Evolutionary conservation across 2,113 vertebrate species (phyloP).

Genomic region (Pontoporia blainvillei): DNA sequence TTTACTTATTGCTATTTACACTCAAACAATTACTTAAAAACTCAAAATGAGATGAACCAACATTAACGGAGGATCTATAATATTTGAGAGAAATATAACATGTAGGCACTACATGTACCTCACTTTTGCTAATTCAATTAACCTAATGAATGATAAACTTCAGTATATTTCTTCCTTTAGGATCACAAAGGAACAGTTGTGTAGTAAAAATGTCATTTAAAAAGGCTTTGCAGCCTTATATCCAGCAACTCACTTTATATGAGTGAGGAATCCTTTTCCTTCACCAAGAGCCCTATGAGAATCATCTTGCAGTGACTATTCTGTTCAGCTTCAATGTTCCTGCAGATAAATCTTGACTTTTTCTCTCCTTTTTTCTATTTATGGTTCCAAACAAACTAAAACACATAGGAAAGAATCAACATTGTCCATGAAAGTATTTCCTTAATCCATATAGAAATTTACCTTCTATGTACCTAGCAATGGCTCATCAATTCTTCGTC

Average conservation of each 20-base stretch:
- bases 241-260: neutral
- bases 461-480: neutral
- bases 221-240: neutral
- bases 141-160: neutral
- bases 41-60: neutral
- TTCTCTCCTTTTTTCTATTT: neutral
- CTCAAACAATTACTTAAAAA: neutral
- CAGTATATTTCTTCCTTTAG: neutral
- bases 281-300: neutral
- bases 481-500: neutral
- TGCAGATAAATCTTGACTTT: neutral
- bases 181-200: neutral
- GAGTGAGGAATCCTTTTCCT: neutral
- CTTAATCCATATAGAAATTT: constrained; percentile 17
- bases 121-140: neutral
- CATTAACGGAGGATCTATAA: neutral
- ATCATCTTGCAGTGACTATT: neutral
- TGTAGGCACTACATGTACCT: neutral
- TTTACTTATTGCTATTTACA: constrained; percentile 1
- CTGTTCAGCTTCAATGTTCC: neutral
- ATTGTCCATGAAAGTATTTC: neutral
- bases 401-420: neutral
- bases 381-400: constrained; percentile 27
- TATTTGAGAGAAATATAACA: constrained; percentile 22
- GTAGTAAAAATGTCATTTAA: neutral